Base-by-base conservation (phyloP, 2,888 invertebrate genomes). In the Thelaira solivaga region DNA sequence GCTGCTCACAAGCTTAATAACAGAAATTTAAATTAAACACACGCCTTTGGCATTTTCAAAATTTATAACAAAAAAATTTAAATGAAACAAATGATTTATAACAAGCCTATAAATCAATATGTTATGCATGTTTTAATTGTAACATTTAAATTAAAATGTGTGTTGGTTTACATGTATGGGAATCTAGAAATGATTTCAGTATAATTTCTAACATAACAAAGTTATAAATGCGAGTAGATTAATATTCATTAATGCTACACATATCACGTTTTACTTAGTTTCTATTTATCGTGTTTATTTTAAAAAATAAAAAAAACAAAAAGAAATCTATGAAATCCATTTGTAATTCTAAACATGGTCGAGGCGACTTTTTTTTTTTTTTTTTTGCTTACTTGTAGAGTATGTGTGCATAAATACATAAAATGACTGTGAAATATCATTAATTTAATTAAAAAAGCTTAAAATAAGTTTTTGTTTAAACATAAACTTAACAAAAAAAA, bases 361-460 rank as follows among this genome's bases (percentile, higher is more conserved):
- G n/a, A 16, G 53, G 18, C 20, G 16, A 53, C 31, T 39, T 26
- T 34, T 41, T 55, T 47, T 55, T 31, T 45, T 2, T 61, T 55
- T 49, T 1, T n/a, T n/a, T n/a, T n/a, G n/a, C n/a, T n/a, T n/a
- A n/a, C n/a, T n/a, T n/a, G n/a, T n/a, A n/a, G 39, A 24, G 3
- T 45, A 41, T 6, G 8, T 18, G 22, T 29, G 59, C 43, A 59
- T 45, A 59, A 64, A 71, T 53, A 49, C 64, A 75, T 68, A 62
- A 64, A 64, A 57, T 64, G 43, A 59, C 26, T 57, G 53, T 59
- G 16, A 76, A 71, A 71, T 71, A 53, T 65, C 71, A 65, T 65
- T 76, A 76, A 61, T 65, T 71, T 31, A 45, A 76, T 76, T 69
- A 69, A 69, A 59, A 22, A n/a, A 29, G 31, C 31, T 69, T 59